Percentiles rank a stretch among this genome's conserved stretches.
These are phyloP conservation scores for Caradrina kadenii DNA, from an alignment of 2,888 invertebrate species.

Conservation along the genomic window DNA sequence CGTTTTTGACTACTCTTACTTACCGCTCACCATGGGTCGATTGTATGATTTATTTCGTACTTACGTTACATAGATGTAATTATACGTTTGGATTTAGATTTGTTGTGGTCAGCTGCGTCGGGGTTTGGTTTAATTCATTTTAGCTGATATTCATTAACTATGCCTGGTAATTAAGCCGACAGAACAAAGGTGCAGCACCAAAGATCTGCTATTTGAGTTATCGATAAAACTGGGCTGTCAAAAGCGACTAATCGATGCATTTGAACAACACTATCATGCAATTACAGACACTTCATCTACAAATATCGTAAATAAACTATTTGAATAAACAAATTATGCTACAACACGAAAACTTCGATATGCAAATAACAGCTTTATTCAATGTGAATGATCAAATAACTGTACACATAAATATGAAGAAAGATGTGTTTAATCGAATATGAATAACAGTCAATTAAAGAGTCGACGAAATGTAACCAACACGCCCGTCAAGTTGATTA, in stretches of 20 bases:
- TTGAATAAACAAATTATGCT: constrained; percentile 34
- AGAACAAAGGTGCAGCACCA: constrained; percentile 12
- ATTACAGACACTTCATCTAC: constrained; percentile 23
- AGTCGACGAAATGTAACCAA: constrained; percentile 42
- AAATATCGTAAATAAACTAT: constrained; percentile 32
- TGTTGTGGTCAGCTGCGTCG: constrained; percentile 48
- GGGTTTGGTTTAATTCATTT: constrained; percentile 56
- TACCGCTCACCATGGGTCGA: constrained; percentile 79
- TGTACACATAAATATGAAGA: constrained; percentile 46
- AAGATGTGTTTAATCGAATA: constrained; percentile 42
- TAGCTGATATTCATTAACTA: constrained; percentile 45
- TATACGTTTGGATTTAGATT: constrained; percentile 57
- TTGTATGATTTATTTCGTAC: constrained; percentile 81
- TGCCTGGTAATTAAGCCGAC: constrained; percentile 31
- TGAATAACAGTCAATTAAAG: constrained; percentile 60
- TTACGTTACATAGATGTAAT: constrained; percentile 63
- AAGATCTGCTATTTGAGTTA: not conserved
- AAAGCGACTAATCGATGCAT: constrained; percentile 4
- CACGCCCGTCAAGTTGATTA: constrained; percentile 45
- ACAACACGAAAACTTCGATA: not conserved
- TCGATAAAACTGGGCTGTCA: constrained; percentile 1
- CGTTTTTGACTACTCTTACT: constrained; percentile 90
- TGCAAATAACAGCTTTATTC: constrained; percentile 51
- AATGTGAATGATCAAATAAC: constrained; percentile 54
- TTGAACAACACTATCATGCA: constrained; percentile 4